phyloP scores from a whole-genome alignment of 1,140 invertebrate genomes.

The Aphaenogaster floridana region DNA sequence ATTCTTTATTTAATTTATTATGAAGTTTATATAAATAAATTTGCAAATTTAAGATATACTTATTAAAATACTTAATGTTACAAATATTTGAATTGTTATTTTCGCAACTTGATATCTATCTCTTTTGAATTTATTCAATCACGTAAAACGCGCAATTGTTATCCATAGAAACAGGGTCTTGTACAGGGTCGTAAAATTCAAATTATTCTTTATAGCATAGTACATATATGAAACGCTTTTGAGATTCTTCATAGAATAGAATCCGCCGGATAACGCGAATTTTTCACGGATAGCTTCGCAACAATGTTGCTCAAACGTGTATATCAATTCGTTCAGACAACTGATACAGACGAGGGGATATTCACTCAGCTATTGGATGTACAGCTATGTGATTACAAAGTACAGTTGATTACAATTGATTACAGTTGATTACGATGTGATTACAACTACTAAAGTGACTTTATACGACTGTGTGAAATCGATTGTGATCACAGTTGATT shows the following conservation, averaged over 20 bases:
- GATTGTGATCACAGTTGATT: too few relatives aligned
- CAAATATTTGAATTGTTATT: neutral
- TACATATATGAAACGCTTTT: constrained; percentile 23
- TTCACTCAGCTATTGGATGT: too few relatives aligned
- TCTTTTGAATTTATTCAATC: neutral
- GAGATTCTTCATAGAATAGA: neutral
- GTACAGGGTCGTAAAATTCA: constrained; percentile 26
- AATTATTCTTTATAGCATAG: constrained; percentile 19
- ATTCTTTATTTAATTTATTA: neutral
- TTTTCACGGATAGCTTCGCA: neutral
- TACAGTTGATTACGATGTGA: too few relatives aligned
- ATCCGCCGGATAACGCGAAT: neutral
- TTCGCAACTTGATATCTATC: neutral
- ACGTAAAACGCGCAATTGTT: neutral
- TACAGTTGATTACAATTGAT: too few relatives aligned
- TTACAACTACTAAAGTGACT: too few relatives aligned
- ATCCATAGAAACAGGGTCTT: neutral
- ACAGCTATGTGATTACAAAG: too few relatives aligned
- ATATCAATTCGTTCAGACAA: neutral
- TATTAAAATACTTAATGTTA: neutral
- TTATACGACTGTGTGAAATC: too few relatives aligned
- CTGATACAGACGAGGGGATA: neutral
- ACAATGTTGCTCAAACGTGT: neutral
- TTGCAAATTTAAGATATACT: neutral
- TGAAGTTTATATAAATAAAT: neutral